Percentiles rank a stretch among this genome's conserved stretches.
These are phyloP conservation scores for Stegostoma tigrinum DNA, from an alignment of 2,113 vertebrate species.

Conservation along the genomic window DNA sequence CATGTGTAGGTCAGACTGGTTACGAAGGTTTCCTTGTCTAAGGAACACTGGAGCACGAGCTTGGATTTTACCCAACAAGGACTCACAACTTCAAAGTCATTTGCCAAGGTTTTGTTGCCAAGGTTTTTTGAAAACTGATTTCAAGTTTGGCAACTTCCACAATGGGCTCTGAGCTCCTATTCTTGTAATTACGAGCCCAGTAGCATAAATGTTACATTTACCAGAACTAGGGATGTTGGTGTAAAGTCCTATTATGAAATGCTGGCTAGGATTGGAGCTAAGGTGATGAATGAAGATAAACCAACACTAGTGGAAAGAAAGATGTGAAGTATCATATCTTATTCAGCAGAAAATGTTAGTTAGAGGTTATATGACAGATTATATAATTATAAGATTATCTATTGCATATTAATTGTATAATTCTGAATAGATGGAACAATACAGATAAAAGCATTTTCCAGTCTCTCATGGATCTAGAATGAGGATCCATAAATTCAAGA, in stretches of 20 bases:
- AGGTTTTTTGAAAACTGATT: background rate
- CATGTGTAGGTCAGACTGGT: background rate
- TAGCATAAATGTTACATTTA: background rate
- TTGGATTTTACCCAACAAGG: background rate
- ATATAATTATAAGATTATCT: too few species aligned
- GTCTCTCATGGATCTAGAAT: background rate
- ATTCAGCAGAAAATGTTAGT: too few species aligned
- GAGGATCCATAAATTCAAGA: background rate
- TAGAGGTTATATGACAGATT: too few species aligned
- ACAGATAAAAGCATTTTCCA: background rate
- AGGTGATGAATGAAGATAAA: background rate
- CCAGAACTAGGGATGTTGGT: background rate
- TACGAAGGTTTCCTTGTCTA: background rate
- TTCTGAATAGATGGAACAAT: background rate
- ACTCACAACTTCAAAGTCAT: background rate
- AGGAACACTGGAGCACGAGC: background rate
- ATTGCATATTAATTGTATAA: too few species aligned
- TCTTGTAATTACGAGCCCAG: background rate
- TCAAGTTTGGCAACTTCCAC: background rate
- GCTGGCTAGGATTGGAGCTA: background rate
- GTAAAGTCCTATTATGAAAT: background rate
- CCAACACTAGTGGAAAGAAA: background rate
- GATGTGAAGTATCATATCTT: background rate
- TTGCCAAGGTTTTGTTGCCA: background rate
- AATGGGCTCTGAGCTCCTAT: background rate